Conservation (phyloP, 2,797 vertebrate species). For the Myiothlypis chrysogaster region DNA sequence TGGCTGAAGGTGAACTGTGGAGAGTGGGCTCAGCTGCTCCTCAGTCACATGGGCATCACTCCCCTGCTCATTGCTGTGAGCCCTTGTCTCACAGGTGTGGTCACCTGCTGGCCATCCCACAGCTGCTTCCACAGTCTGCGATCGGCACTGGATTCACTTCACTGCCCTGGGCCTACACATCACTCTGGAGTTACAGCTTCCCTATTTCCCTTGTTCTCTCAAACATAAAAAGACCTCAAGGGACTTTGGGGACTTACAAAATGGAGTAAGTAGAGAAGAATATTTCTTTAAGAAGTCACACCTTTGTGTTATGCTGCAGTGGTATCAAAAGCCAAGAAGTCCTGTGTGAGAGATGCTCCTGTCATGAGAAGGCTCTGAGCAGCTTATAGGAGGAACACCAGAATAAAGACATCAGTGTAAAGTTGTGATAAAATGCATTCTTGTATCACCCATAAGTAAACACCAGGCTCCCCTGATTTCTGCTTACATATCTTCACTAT, state of each 20-base stretch:
- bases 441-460: background rate
- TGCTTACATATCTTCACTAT: background rate
- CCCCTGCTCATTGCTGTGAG: background rate
- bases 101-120: background rate
- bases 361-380: rapidly evolving
- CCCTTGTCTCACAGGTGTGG: too few species aligned
- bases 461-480: background rate
- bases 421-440: background rate
- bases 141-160: background rate
- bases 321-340: background rate
- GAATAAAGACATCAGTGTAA: background rate
- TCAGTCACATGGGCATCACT: rapidly evolving
- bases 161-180: rapidly evolving
- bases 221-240: background rate
- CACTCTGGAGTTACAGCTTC: background rate
- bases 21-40: background rate
- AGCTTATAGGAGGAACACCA: background rate
- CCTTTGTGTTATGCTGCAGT: background rate
- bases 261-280: background rate
- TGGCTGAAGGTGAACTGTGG: background rate
- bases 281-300: background rate
- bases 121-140: background rate
- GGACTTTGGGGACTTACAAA: background rate
- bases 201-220: background rate
- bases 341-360: background rate